Evolutionary conservation across 2,113 vertebrate genomes (phyloP).

Genomic region (Xiphias gladius): DNA sequence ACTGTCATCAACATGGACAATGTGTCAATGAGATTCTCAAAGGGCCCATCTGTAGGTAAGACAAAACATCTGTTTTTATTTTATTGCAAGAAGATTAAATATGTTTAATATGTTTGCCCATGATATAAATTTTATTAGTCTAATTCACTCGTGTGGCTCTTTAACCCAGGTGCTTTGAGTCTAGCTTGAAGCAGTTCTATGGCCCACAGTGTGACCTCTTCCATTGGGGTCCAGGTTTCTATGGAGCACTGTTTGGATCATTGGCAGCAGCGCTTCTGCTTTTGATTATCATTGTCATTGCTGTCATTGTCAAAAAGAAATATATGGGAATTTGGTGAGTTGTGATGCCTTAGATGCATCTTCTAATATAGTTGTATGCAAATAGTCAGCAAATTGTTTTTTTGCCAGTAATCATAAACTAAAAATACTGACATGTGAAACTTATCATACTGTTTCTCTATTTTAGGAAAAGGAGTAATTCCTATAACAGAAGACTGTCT

Average conservation of each 20-base stretch:
- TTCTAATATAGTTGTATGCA: neutral
- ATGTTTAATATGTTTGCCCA: neutral
- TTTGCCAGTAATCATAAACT: neutral
- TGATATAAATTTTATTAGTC: neutral
- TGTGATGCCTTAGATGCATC: neutral
- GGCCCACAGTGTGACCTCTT: constrained; percentile 78
- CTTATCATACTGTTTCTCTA: neutral
- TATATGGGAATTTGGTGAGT: constrained; percentile 53
- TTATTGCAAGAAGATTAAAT: neutral
- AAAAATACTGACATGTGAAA: neutral
- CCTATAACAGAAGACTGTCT: constrained; percentile 37
- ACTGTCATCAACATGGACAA: constrained; percentile 74
- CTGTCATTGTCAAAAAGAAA: constrained; percentile 55
- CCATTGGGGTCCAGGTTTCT: constrained; percentile 75
- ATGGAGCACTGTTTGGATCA: constrained; percentile 81
- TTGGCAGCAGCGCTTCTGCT: constrained; percentile 67
- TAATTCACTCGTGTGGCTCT: neutral
- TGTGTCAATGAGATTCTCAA: constrained; percentile 66
- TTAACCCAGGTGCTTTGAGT: constrained; percentile 69
- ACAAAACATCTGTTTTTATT: neutral
- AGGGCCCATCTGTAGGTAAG: constrained; percentile 77
- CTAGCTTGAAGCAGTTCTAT: constrained; percentile 65
- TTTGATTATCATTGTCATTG: constrained; percentile 59
- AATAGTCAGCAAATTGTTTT: neutral
- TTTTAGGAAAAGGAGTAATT: constrained; percentile 42